These are phyloP conservation scores for Acrocephalus kingi DNA, from an alignment of 2,113 vertebrate genomes.

Conservation along the genomic window DNA sequence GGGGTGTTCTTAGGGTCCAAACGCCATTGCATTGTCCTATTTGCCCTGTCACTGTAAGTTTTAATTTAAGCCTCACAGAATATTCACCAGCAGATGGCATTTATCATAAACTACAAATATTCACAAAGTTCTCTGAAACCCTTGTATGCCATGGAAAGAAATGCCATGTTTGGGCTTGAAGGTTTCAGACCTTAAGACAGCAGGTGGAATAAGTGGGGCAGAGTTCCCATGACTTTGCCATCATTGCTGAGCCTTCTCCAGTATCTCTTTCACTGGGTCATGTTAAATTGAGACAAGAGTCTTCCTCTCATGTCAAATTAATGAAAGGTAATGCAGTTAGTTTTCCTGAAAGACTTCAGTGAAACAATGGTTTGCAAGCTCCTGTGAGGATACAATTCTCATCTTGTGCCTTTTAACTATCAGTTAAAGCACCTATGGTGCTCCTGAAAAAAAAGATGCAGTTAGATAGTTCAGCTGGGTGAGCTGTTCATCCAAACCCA, in stretches of 20 bases:
- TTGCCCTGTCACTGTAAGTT: neutral
- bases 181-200: neutral
- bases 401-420: neutral
- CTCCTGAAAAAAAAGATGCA: neutral
- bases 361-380: neutral
- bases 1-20: neutral
- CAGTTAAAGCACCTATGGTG: neutral
- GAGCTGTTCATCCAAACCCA: neutral
- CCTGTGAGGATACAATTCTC: neutral
- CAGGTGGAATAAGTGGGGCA: neutral
- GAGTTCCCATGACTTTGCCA: neutral
- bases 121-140: neutral
- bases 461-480: neutral
- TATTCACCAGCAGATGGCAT: neutral
- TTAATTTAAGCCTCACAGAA: neutral
- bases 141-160: too few species aligned
- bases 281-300: neutral
- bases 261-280: neutral
- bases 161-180: too few species aligned
- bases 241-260: neutral
- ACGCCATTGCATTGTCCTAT: neutral
- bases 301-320: neutral
- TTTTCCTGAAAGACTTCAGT: neutral
- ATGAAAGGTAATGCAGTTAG: neutral
- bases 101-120: neutral